phyloP scores from a whole-genome alignment of 2,113 vertebrate genomes.

The Eublepharis macularius region DNA sequence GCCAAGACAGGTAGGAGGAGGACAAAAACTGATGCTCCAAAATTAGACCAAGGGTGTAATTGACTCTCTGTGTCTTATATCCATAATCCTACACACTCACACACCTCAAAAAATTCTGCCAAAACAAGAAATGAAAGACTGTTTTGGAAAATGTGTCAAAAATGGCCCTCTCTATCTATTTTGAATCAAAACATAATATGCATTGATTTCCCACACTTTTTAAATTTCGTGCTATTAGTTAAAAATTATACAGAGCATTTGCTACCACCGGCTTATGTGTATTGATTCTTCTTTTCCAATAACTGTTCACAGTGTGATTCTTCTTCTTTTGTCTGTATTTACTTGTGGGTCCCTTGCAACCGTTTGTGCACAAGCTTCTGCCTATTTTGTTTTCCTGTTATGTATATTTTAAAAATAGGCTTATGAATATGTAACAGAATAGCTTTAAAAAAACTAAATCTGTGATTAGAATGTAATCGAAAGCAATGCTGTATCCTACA shows the following conservation, averaged over 20 bases:
- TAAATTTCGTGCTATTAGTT: constrained; percentile 35
- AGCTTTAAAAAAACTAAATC: background rate
- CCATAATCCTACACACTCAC: background rate
- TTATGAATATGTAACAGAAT: background rate
- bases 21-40: background rate
- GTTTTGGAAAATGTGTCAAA: constrained; percentile 53
- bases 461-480: background rate
- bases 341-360: background rate
- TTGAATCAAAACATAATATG: constrained; percentile 33
- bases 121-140: constrained; percentile 29
- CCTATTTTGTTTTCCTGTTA: background rate
- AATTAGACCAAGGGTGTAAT: constrained; percentile 26
- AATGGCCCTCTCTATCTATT: constrained; percentile 47
- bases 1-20: background rate
- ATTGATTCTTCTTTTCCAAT: constrained; percentile 19
- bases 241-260: constrained; percentile 44
- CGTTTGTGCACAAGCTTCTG: background rate
- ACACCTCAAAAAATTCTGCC: constrained; percentile 31
- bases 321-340: background rate
- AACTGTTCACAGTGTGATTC: background rate
- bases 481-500: background rate
- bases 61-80: constrained; percentile 23
- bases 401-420: background rate
- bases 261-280: constrained; percentile 50
- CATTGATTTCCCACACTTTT: constrained; percentile 41